These are phyloP conservation scores for Allygus modestus DNA, from an alignment of 2,888 invertebrate species.

Conservation along the genomic window DNA sequence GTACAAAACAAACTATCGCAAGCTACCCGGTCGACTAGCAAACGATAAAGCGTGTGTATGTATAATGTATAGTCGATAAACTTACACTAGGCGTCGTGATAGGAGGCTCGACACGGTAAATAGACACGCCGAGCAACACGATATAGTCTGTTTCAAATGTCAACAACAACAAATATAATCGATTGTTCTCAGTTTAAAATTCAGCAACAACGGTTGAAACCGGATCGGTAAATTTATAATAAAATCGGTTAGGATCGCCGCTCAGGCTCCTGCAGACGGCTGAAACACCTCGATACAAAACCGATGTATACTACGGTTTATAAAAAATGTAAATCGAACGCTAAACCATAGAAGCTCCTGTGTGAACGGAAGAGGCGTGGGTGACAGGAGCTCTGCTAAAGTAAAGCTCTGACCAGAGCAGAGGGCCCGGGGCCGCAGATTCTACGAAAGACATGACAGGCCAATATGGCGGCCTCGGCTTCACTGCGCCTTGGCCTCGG, in stretches of 20 bases:
- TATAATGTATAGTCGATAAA: constrained; percentile 13
- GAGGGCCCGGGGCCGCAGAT: neutral
- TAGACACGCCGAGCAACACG: neutral
- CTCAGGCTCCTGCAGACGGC: constrained; percentile 2
- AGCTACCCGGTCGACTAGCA: constrained; percentile 40
- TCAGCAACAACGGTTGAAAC: constrained; percentile 26
- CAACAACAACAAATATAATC: constrained; percentile 50
- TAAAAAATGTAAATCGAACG: constrained; percentile 33
- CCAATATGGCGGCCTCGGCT: neutral
- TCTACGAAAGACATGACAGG: constrained; percentile 55
- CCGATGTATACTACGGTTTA: neutral
- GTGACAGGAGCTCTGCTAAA: constrained; percentile 16
- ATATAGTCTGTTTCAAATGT: constrained; percentile 41
- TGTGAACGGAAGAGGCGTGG: constrained; percentile 30
- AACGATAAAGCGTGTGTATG: constrained; percentile 26
- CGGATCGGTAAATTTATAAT: neutral
- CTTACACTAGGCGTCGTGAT: constrained; percentile 2
- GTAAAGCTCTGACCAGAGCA: constrained; percentile 35
- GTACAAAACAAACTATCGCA: constrained; percentile 15
- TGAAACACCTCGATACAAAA: constrained; percentile 39
- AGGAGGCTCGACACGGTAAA: neutral
- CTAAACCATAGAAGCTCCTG: constrained; percentile 46
- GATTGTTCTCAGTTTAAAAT: constrained; percentile 6
- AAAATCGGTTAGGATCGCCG: neutral
- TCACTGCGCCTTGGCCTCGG: constrained; percentile 24